A percentile compares a stretch with the other conserved stretches of the same genome.
These are phyloP conservation scores for Drosophila sordidula DNA, from an alignment of 2,888 invertebrate genomes.

Conservation along the genomic window DNA sequence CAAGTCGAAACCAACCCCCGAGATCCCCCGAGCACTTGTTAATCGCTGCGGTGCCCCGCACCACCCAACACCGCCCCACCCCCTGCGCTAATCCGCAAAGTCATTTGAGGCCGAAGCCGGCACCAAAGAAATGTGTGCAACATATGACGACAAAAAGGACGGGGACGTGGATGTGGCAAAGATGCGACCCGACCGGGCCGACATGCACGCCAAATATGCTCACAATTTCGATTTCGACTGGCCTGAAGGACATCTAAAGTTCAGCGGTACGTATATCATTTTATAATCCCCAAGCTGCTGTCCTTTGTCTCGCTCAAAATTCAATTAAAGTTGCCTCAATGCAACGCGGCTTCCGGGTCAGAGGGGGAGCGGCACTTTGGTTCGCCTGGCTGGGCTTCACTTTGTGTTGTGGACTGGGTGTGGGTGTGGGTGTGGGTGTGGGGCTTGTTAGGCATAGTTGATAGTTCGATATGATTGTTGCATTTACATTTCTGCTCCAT, in stretches of 20 bases:
- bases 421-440: background rate
- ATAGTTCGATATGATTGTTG: slow-evolving; percentile 79
- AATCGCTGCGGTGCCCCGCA: slow-evolving; percentile 8
- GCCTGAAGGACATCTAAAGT: slow-evolving; percentile 15
- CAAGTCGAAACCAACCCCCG: slow-evolving; percentile 41
- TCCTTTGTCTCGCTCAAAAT: slow-evolving; percentile 66
- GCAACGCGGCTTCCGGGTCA: slow-evolving; percentile 25
- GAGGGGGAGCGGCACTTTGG: too few species aligned
- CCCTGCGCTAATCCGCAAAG: slow-evolving; percentile 79
- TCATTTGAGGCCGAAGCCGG: slow-evolving; percentile 62
- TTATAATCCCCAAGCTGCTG: slow-evolving; percentile 68
- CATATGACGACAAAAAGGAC: slow-evolving; percentile 72
- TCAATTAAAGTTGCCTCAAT: slow-evolving; percentile 63
- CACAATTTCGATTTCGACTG: slow-evolving; percentile 60
- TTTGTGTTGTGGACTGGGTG: background rate
- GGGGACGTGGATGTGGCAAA: slow-evolving; percentile 14
- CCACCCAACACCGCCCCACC: background rate
- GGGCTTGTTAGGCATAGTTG: slow-evolving; percentile 15
- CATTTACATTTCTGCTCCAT: slow-evolving; percentile 86
- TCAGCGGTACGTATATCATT: slow-evolving; percentile 43
- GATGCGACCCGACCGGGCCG: slow-evolving; percentile 30
- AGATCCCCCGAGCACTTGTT: slow-evolving; percentile 36
- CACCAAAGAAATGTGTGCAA: slow-evolving; percentile 67
- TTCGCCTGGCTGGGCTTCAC: too few species aligned
- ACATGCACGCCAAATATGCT: slow-evolving; percentile 79